A percentile compares a stretch with the other conserved stretches of the same genome.
Conservation (phyloP, 2,888 invertebrate genomes). For the Bombylius discolor region DNA sequence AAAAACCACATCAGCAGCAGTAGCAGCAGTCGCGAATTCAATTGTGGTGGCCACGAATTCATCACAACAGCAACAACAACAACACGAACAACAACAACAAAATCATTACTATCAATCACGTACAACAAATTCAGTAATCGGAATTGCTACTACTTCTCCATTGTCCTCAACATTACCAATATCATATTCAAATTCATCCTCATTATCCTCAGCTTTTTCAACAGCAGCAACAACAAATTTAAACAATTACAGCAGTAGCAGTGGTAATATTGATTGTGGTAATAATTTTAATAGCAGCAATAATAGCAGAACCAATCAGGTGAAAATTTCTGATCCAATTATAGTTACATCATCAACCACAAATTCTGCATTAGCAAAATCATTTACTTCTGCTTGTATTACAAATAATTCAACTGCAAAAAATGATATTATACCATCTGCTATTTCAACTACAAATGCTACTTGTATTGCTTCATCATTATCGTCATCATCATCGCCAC, state of each 20-base stretch:
- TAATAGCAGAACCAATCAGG: background rate
- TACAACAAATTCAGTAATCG: background rate
- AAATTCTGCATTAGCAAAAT: background rate
- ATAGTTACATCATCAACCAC: background rate
- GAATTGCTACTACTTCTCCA: background rate
- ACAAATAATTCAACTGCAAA: conserved; percentile 1
- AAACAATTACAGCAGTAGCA: background rate
- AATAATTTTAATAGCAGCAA: background rate
- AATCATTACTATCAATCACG: background rate
- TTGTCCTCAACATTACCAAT: conserved; percentile 14
- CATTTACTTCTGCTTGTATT: background rate
- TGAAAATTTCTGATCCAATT: background rate
- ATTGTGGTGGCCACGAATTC: background rate
- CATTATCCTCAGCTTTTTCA: conserved; percentile 3
- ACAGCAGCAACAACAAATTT: background rate
- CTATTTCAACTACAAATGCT: background rate
- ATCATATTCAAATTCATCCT: conserved; percentile 12
- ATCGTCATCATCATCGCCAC: conserved; percentile 30
- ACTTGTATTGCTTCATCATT: conserved; percentile 3
- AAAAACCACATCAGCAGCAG: conserved; percentile 4
- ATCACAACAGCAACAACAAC: background rate
- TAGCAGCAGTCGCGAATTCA: conserved; percentile 6
- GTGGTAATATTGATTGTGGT: background rate
- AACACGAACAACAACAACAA: background rate
- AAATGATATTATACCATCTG: background rate